Conservation (phyloP, 1,140 invertebrate genomes). For the Popillia japonica region DNA sequence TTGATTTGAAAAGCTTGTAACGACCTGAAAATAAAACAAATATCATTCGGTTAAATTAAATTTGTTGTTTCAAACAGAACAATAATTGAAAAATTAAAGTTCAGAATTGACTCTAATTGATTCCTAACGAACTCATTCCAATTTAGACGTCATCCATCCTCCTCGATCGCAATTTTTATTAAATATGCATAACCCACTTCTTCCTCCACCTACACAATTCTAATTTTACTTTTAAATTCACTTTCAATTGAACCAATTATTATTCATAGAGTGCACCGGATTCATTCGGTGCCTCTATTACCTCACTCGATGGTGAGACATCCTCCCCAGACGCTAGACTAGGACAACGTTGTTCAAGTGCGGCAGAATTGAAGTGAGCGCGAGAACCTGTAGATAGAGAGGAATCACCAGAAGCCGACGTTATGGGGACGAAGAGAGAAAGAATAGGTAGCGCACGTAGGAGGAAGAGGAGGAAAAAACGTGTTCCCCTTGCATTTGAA, state of each 20-base stretch:
- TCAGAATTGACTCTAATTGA: no score
- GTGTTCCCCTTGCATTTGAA: no score
- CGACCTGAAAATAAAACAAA: not conserved
- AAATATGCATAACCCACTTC: slow-evolving; percentile 41
- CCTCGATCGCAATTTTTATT: slow-evolving; percentile 25
- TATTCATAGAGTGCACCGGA: slow-evolving; percentile 48
- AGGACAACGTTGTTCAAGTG: slow-evolving; percentile 14
- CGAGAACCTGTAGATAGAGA: not conserved
- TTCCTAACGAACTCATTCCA: no score
- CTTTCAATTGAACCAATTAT: slow-evolving; percentile 51
- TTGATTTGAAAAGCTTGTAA: not conserved
- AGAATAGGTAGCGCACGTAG: no score
- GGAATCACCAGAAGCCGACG: not conserved
- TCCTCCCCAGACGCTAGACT: not conserved
- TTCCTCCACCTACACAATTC: slow-evolving; percentile 40
- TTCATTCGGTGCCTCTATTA: no score
- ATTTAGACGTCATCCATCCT: no score
- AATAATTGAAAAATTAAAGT: no score
- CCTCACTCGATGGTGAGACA: not conserved
- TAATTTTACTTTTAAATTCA: slow-evolving; percentile 50
- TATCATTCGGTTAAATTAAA: no score
- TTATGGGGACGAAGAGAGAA: not conserved
- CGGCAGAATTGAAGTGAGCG: not conserved
- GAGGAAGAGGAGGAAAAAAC: no score
- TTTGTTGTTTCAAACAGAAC: no score